A percentile compares a stretch with the other conserved stretches of the same genome.
Conservation (phyloP, 1,140 invertebrate genomes). For the Schmidtea mediterranea region DNA sequence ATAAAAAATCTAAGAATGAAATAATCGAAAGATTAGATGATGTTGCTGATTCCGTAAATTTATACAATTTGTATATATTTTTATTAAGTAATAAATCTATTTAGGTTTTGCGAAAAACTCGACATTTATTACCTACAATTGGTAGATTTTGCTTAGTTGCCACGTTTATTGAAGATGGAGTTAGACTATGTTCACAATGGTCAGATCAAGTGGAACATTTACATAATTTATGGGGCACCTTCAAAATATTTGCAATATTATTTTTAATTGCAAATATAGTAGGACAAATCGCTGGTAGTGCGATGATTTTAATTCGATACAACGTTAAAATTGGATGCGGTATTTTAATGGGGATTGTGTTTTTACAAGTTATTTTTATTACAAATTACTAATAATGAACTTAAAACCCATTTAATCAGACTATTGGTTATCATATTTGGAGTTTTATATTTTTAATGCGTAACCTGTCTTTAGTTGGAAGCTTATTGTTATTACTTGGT, state of each 20-base stretch:
- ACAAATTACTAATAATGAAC: too few species aligned
- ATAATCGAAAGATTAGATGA: too few species aligned
- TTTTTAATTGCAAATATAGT: constrained; percentile 75
- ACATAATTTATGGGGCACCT: constrained; percentile 23
- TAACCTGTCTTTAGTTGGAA: constrained; percentile 79
- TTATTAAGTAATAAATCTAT: constrained; percentile 12
- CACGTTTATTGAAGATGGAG: constrained; percentile 92
- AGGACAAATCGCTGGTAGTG: constrained; percentile 72
- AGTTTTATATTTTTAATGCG: constrained; percentile 25
- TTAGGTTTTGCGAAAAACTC: constrained; percentile 64
- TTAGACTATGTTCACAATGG: constrained; percentile 98
- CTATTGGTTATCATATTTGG: neutral
- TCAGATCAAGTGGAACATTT: constrained; percentile 87
- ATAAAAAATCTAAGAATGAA: too few species aligned
- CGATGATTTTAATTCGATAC: constrained; percentile 69
- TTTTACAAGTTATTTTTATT: constrained; percentile 48
- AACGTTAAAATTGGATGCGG: constrained; percentile 79
- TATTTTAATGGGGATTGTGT: constrained; percentile 74
- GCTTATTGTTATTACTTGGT: constrained; percentile 65
- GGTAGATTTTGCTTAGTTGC: constrained; percentile 87
- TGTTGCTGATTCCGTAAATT: too few species aligned
- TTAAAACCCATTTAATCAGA: too few species aligned
- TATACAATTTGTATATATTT: constrained; percentile 1
- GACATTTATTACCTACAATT: constrained; percentile 70
- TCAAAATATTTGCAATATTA: constrained; percentile 47